These are phyloP conservation scores for Caradrina kadenii DNA, from an alignment of 2,888 invertebrate species.

Conservation along the genomic window DNA sequence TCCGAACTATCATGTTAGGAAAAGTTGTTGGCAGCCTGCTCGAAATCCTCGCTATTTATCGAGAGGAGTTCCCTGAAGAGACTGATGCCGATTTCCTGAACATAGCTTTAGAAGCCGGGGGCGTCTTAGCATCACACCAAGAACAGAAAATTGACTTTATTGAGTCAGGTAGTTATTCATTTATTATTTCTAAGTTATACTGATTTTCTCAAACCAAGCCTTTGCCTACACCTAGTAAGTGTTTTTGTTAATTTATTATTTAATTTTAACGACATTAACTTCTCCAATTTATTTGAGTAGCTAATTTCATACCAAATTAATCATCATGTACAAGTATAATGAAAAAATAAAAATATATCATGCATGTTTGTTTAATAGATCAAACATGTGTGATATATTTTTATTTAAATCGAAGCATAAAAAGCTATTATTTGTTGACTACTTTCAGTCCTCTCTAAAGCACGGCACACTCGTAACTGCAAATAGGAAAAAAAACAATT, in stretches of 20 bases:
- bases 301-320: no score
- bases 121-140: constrained; percentile 31
- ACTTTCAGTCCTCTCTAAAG: neutral
- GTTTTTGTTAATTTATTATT: neutral
- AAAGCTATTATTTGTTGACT: neutral
- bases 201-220: neutral
- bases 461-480: no score
- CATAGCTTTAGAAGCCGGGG: constrained; percentile 65
- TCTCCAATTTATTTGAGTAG: neutral
- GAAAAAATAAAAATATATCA: neutral
- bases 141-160: constrained; percentile 24
- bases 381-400: neutral
- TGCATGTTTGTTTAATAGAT: neutral
- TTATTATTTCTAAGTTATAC: constrained; percentile 39
- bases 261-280: neutral
- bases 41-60: constrained; percentile 73
- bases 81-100: constrained; percentile 76
- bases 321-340: no score
- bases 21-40: constrained; percentile 69
- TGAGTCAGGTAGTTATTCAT: constrained; percentile 70
- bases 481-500: no score
- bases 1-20: constrained; percentile 75
- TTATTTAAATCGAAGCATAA: constrained; percentile 5
- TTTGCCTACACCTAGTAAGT: neutral
- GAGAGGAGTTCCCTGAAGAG: constrained; percentile 69